Evolutionary conservation across 2,113 vertebrate species (phyloP).

Genomic region (Corythornis cristatus): DNA sequence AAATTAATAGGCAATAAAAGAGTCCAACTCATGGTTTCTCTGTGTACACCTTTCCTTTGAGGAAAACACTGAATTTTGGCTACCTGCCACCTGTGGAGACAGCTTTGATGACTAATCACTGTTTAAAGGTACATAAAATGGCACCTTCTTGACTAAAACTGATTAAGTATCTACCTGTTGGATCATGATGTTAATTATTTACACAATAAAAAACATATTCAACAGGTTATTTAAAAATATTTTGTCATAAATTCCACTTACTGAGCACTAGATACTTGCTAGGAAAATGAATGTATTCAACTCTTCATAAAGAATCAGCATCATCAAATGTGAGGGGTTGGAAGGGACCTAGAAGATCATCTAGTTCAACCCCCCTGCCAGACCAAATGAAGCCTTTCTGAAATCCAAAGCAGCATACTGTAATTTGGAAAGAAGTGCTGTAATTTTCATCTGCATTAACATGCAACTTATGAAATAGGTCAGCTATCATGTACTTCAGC

Average conservation of each 20-base stretch:
- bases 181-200: not conserved
- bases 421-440: not conserved
- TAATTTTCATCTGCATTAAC: fast-evolving
- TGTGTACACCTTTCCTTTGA: not conserved
- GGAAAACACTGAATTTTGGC: not conserved
- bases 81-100: too few species aligned
- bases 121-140: not conserved
- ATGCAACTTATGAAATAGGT: not conserved
- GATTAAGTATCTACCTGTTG: not conserved
- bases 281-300: not conserved
- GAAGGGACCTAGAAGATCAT: too few species aligned
- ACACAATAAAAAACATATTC: not conserved
- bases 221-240: not conserved
- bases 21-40: fast-evolving
- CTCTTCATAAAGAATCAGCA: not conserved
- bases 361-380: too few species aligned
- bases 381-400: not conserved
- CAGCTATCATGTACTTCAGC: not conserved
- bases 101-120: not conserved
- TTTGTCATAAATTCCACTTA: not conserved
- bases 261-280: not conserved
- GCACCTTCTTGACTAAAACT: not conserved
- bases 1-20: fast-evolving
- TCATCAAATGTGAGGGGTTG: too few species aligned
- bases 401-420: not conserved